Base-by-base conservation (phyloP, 2,113 vertebrate genomes). In the Plectropomus leopardus region DNA sequence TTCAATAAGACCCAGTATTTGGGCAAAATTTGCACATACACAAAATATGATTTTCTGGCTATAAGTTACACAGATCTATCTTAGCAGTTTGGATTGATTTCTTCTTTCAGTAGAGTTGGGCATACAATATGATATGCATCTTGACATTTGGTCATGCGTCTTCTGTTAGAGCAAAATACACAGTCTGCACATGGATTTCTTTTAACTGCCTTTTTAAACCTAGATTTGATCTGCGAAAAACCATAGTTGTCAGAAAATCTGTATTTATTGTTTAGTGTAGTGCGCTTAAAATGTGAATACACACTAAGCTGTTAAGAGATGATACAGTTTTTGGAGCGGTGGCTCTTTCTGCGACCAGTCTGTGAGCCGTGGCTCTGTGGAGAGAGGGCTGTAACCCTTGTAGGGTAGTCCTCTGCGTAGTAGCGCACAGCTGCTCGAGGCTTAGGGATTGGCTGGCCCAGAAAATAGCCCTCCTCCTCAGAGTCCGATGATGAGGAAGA, bases 251-350 rank as follows among this genome's bases (percentile, higher is more conserved):
- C 64, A 80, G 63, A 83, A 68, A 58, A 80, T 78, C 68, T 58
- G 53, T 79, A 11, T 23, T 21, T 79, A 45, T 88, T 83, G 34
- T 61, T 80, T 79, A 13, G 32, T 64, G 5, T 74, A 68, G 70
- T 78, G 78, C 63, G 42, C 36, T 65, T 51, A 44, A 58, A 30
- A 78, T 60, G n/a, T 69, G 32, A 84, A 66, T 78, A 24, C 50
- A 70, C 69, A 71, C 44, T 40, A 34, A 60, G 53, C 45, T 58
- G 87, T 95, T 97, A 99, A 30, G 97, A 99, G 93, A 99, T 98
- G 21, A 99, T 99, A 82, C 98, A 99, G 55, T 98, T 99, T 95
- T 99, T 99, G 78, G 97, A 96, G 90, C 96, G 97, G 82, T 97
- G 97, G 71, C 95, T 94, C 80, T 96, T 97, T 94, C 97, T 97